A percentile compares a stretch with the other conserved stretches of the same genome.
Evolutionary conservation across 1,140 invertebrate genomes (phyloP).

Genomic region (Pogonomyrmex californicus): DNA sequence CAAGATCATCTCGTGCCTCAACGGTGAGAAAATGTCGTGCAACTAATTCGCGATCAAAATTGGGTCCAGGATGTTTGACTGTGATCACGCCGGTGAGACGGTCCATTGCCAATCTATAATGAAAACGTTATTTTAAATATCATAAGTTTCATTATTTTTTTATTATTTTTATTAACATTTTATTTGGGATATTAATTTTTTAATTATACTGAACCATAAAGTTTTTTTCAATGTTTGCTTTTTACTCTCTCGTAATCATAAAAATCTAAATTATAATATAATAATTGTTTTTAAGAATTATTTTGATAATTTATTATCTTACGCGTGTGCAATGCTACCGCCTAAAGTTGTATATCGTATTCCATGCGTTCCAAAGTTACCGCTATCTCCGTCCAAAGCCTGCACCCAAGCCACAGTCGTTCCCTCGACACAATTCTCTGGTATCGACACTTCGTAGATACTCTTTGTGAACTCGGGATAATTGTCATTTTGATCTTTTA

Average conservation of each 20-base stretch:
- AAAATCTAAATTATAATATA: not conserved
- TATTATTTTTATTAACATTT: conserved; percentile 21
- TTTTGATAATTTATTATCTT: conserved; percentile 84
- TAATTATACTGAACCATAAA: not conserved
- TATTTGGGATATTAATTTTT: not conserved
- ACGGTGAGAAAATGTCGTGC: conserved; percentile 96
- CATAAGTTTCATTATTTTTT: conserved; percentile 28
- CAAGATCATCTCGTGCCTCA: conserved; percentile 95
- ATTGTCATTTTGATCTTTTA: conserved; percentile 98
- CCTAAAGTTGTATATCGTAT: conserved; percentile 95
- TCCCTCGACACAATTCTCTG: conserved; percentile 94
- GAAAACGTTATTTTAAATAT: not conserved
- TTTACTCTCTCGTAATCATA: not conserved
- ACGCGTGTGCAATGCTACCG: conserved; percentile 94
- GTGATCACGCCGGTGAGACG: conserved; percentile 93
- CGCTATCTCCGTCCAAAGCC: conserved; percentile 95
- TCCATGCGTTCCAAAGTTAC: conserved; percentile 94
- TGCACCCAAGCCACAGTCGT: conserved; percentile 94
- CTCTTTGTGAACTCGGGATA: conserved; percentile 95
- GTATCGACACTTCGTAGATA: conserved; percentile 92
- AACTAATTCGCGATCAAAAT: conserved; percentile 95
- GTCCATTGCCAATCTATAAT: conserved; percentile 92
- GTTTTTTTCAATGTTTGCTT: not conserved
- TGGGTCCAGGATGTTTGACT: conserved; percentile 91
- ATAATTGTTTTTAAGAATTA: not conserved